Conservation (phyloP, 1,140 invertebrate genomes). For the Drosophila repletoides region DNA sequence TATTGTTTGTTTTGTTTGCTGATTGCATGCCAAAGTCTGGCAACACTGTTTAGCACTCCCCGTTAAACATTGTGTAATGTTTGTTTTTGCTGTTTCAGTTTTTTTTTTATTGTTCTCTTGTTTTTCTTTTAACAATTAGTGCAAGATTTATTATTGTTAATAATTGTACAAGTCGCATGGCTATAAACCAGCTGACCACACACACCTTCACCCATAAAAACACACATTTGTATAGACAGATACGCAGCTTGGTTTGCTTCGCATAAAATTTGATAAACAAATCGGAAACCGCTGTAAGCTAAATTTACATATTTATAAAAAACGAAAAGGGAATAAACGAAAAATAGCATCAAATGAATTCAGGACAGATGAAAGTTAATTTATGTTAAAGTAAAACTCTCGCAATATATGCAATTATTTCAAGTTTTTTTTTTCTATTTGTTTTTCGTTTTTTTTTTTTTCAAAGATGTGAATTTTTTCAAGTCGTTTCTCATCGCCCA, state of each 20-base stretch:
- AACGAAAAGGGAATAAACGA: slow-evolving; percentile 12
- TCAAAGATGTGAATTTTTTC: slow-evolving; percentile 12
- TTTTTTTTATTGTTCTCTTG: not conserved
- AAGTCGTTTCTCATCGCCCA: slow-evolving; percentile 24
- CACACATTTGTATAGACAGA: not conserved
- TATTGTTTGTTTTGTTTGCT: too few species aligned
- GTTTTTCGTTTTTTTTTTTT: not conserved
- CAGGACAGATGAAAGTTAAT: slow-evolving; percentile 18
- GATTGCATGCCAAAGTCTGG: too few species aligned
- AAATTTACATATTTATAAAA: slow-evolving; percentile 41
- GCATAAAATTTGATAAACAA: slow-evolving; percentile 37
- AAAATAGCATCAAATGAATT: slow-evolving; percentile 3
- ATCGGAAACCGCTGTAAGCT: slow-evolving; percentile 37
- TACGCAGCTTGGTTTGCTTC: slow-evolving; percentile 5
- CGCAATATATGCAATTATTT: slow-evolving; percentile 24
- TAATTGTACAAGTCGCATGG: slow-evolving; percentile 38
- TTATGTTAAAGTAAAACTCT: slow-evolving; percentile 29
- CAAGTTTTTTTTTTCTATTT: slow-evolving; percentile 10
- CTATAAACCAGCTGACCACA: slow-evolving; percentile 34
- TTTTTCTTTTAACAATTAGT: slow-evolving; percentile 27
- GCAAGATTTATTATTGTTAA: slow-evolving; percentile 35
- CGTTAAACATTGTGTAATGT: slow-evolving; percentile 42
- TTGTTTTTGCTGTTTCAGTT: slow-evolving; percentile 12
- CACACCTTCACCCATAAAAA: not conserved
- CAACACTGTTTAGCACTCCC: too few species aligned